phyloP scores from a whole-genome alignment of 1,140 invertebrate genomes.

The Lordiphosa collinella region DNA sequence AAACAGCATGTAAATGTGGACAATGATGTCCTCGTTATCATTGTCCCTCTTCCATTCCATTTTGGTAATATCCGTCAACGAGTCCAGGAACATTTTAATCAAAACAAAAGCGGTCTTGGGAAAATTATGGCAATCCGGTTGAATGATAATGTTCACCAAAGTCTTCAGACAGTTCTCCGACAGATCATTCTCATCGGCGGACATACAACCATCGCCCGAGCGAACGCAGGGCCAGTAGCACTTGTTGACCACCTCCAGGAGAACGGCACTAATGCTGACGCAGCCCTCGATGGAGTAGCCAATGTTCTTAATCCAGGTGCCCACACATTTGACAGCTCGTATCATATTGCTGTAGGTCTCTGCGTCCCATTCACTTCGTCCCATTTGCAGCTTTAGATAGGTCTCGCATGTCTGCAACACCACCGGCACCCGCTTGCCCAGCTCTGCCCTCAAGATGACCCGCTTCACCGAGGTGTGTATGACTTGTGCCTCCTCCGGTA shows the following conservation, averaged over 20 bases:
- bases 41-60: conserved; percentile 78
- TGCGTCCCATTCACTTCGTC: conserved; percentile 48
- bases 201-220: conserved; percentile 79
- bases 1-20: conserved; percentile 83
- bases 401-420: conserved; percentile 66
- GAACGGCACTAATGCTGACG: conserved; percentile 58
- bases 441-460: conserved; percentile 54
- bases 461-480: conserved; percentile 75
- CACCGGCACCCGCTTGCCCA: conserved; percentile 61
- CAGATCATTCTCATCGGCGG: conserved; percentile 81
- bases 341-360: conserved; percentile 80
- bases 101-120: conserved; percentile 81
- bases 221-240: conserved; percentile 75
- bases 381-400: conserved; percentile 61
- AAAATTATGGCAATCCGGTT: conserved; percentile 82
- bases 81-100: conserved; percentile 79
- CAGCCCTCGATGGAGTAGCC: conserved; percentile 80
- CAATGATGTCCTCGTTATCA: conserved; percentile 80
- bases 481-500: conserved; percentile 86
- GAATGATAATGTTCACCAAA: conserved; percentile 82
- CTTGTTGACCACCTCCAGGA: conserved; percentile 74
- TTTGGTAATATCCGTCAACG: conserved; percentile 64
- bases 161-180: conserved; percentile 84
- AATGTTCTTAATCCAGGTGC: conserved; percentile 82
- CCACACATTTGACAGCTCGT: conserved; percentile 82